Base-by-base conservation (phyloP, 1,140 invertebrate genomes). In the Pantala flavescens region DNA sequence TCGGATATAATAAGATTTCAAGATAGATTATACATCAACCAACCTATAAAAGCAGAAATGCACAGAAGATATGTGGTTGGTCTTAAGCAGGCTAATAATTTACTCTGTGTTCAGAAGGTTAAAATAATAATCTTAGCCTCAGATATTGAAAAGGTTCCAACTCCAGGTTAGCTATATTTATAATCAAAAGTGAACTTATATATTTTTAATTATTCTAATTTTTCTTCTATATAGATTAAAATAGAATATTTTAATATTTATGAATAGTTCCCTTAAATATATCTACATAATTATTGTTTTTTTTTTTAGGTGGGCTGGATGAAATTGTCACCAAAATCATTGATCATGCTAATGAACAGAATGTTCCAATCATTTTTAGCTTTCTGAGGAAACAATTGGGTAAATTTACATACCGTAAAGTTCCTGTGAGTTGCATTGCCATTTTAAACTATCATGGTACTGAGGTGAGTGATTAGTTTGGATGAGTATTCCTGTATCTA, bases 41-140 rank as follows among this genome's bases (percentile, higher is more conserved):
- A 89, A 77, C 86, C 86, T 36, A 82, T 86, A 0, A 89, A 89
- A 80, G 87, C 86, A 24, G 79, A 80, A 19, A 81, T 80, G 0
- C 88, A 86, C 77, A 77, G 85, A 42, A 81, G 88, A 70, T 81
- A 87, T 73, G 85, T 90, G 0, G 78, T 87, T 73, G 89, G 89
- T 0, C 82, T 90, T 55, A 83, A 85, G 24, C 87, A 90, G 78
- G 84, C 87, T 0, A 82, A 83, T 21, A 87, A 86, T 74, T 84
- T 85, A 76, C 77, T 90, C 24, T 82, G 83, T 63, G 78, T 88
- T 28, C 84, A 84, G 43, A 88, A 87, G 79, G 80, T 89, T 2
- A 87, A 86, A 77, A 80, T 87, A 76, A 79, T 90, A 0, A 82
- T 90, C 0, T 81, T 90, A 73, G 89, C 89, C 5, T 84, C 88